Evolutionary conservation across 2,113 vertebrate genomes (phyloP), one percentile per base, ranked within the genome.

Genomic region (Vireo altiloquus): DNA sequence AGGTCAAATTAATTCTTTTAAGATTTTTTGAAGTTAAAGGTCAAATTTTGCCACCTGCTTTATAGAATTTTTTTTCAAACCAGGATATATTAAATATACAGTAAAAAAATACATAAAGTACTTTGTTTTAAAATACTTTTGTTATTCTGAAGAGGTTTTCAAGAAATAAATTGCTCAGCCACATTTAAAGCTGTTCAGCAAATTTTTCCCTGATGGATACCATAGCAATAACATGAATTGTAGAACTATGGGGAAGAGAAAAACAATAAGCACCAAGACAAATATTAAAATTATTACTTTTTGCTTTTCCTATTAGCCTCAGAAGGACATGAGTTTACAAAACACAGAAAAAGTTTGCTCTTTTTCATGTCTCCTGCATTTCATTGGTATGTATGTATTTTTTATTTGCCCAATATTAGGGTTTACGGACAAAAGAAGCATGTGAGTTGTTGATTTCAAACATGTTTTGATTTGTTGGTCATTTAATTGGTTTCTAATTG

Each of bases 251-350:
- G 31, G 16, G 14, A 57, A 72, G 10, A 7, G 13, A 7, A 25
- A 46, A 22, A 60, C n/a, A 18, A 27, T 4, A 63, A 42, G 10
- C 12, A 16, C 13, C 19, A 74, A 47, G 4, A 11, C 9, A 74
- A 77, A 30, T 25, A 66, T 14, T 46, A 77, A 53, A 77, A 72
- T 42, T 6, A 35, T 72, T 88, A 39, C 6, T 74, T 70, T 64
- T 66, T 2, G 35, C 19, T 76, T 9, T 42, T 87, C 10, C 9
- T 76, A 19, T 69, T 79, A 63, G 33, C 40, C 30, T 63, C 27
- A 47, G 37, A 60, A 24, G 13, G 0, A 2, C 10, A 14, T 22
- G 18, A 2, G 11, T 12, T 74, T 57, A 14, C 10, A 15, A 66
- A 77, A 72, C 24, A 46, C 10, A 40, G 15, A 24, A 28, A 22